Base-by-base conservation (phyloP, 2,113 vertebrate genomes). In the Cepphus grylle region DNA sequence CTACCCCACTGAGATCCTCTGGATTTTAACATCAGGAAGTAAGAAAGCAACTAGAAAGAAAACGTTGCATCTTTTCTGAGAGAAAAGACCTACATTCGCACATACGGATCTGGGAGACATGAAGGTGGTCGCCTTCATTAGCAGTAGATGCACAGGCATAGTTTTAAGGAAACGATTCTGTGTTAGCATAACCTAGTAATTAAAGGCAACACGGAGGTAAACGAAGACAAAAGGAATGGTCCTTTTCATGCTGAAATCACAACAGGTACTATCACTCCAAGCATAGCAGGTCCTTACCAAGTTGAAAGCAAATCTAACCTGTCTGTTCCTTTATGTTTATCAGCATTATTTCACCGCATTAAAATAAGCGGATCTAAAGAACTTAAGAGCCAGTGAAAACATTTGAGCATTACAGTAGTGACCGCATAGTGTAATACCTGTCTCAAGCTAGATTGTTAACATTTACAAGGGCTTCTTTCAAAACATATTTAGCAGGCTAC, bases 21-120 rank as follows among this genome's bases (percentile, higher is more conserved):
- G 34, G 52, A 55, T 15, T 40, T 67, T 1, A 66, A 53, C 25
- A 70, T 36, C 8, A 36, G 55, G 14, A 58, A 69, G 15, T 12
- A 55, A 87, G 36, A 12, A 67, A 61, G 29, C 26, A 58, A 59
- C 26, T 19, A 73, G 11, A 42, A 78, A 66, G 34, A 52, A 82
- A 53, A 63, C 21, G 8, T 0, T 15, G 22, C 29, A 23, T 16
- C 27, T 76, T 50, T 22, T 32, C 45, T 25, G 45, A 66, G 34
- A 56, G 5, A 32, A 14, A 32, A 90, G 23, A 77, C 9, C 63
- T 40, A 19, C 47, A 14, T 5, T 8, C 26, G 21, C 49, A 62
- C 34, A 6, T 7, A 58, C 0, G 9, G 23, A 76, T 15, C 5
- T 49, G 15, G 38, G n/a, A n/a, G 58, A 62, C 40, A 27, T 0